Evolutionary conservation across 2,113 vertebrate genomes (phyloP).

Genomic region (Psophia crepitans): DNA sequence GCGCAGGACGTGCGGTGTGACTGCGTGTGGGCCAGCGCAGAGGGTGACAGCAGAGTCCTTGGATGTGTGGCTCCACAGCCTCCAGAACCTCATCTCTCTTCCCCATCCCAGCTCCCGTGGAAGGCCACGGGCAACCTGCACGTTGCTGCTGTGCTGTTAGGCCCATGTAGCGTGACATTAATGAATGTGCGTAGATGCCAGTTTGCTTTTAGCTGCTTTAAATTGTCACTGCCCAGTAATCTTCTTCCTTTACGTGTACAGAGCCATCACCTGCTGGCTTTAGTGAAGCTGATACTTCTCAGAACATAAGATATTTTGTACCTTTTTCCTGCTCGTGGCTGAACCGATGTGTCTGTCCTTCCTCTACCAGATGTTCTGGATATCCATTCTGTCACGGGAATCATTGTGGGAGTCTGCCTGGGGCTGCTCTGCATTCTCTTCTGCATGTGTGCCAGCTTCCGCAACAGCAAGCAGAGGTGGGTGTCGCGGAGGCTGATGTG

Average conservation of each 20-base stretch:
- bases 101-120: background rate
- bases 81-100: background rate
- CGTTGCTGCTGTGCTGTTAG: background rate
- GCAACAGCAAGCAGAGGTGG: constrained; percentile 86
- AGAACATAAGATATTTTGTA: background rate
- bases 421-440: constrained; percentile 93
- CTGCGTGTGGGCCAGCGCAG: background rate
- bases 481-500: background rate
- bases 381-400: constrained; percentile 90
- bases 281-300: background rate
- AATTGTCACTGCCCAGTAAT: background rate
- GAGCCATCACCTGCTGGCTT: background rate
- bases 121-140: background rate
- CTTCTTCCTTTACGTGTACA: background rate
- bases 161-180: background rate
- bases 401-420: constrained; percentile 93
- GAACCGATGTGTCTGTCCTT: background rate
- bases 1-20: accelerated
- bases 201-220: background rate
- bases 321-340: background rate
- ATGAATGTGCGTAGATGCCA: background rate
- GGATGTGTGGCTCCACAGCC: background rate
- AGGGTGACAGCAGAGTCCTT: background rate
- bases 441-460: constrained; percentile 94
- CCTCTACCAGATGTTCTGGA: constrained; percentile 81